Evolutionary conservation across 2,113 vertebrate species (phyloP).

Genomic region (Cyphomyrus discorhynchus): DNA sequence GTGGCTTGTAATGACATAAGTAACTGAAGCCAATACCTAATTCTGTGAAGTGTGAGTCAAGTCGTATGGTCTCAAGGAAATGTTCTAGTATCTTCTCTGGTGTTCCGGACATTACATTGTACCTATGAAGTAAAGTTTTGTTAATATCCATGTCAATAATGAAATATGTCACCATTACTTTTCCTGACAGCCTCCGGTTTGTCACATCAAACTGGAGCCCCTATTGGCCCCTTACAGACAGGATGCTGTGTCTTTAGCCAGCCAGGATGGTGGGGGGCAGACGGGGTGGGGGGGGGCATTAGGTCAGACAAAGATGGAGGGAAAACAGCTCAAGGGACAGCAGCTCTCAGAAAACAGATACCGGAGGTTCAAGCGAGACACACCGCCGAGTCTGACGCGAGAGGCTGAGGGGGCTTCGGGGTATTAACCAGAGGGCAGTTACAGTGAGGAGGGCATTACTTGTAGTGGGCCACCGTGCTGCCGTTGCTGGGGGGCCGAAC

Average conservation of each 20-base stretch:
- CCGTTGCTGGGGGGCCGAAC: conserved; percentile 76
- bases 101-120: conserved; percentile 96
- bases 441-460: background rate
- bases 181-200: background rate
- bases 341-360: background rate
- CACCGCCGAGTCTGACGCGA: background rate
- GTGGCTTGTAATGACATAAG: background rate
- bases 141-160: background rate
- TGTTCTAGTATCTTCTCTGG: conserved; percentile 98
- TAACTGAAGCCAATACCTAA: conserved; percentile 48
- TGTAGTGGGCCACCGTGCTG: conserved; percentile 50
- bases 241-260: background rate
- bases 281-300: background rate
- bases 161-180: background rate
- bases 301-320: background rate
- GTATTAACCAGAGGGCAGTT: background rate
- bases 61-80: conserved; percentile 92
- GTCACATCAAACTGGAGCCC: background rate
- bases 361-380: background rate
- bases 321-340: background rate
- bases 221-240: background rate
- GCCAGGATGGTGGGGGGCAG: background rate
- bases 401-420: background rate
- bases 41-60: conserved; percentile 82
- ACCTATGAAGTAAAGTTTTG: conserved; percentile 55